Conservation (phyloP, 2,888 invertebrate species). For the Malthinus seriepunctatus region DNA sequence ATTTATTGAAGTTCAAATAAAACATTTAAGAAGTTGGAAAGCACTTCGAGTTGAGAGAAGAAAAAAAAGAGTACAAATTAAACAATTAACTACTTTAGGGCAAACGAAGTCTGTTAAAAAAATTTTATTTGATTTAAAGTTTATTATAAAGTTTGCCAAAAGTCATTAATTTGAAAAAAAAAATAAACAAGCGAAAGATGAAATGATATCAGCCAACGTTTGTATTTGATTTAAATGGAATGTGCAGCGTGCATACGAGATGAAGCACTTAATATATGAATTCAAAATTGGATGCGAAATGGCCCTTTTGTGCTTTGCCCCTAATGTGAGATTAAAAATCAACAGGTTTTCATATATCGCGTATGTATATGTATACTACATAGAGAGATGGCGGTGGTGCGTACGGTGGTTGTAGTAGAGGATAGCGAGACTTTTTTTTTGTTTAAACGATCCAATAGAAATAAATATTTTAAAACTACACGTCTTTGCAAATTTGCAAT, state of each 20-base stretch:
- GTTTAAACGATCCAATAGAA: conserved; percentile 21
- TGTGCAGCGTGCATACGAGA: conserved; percentile 4
- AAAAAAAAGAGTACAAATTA: too few relatives aligned
- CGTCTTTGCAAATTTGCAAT: conserved; percentile 25
- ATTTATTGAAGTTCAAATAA: too few relatives aligned
- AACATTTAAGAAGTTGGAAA: too few relatives aligned
- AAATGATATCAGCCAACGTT: not conserved
- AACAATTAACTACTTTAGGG: too few relatives aligned
- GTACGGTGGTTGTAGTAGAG: too few relatives aligned
- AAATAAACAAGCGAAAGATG: not conserved
- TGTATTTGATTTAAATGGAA: conserved; percentile 3
- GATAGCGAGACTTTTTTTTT: conserved; percentile 11
- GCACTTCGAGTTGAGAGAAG: too few relatives aligned
- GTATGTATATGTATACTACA: not conserved
- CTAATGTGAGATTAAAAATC: conserved; percentile 4
- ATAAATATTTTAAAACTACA: conserved; percentile 27
- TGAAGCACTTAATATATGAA: conserved; percentile 5
- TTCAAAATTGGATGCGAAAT: conserved; percentile 7
- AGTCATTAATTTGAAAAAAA: too few relatives aligned
- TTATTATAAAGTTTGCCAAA: too few relatives aligned
- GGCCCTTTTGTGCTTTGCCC: conserved; percentile 1
- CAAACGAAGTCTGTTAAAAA: too few relatives aligned
- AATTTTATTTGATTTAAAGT: too few relatives aligned
- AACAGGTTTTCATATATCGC: conserved; percentile 7
- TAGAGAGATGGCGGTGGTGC: too few relatives aligned